Evolutionary conservation across 2,797 vertebrate species (phyloP).

Genomic region (Anabas testudineus): DNA sequence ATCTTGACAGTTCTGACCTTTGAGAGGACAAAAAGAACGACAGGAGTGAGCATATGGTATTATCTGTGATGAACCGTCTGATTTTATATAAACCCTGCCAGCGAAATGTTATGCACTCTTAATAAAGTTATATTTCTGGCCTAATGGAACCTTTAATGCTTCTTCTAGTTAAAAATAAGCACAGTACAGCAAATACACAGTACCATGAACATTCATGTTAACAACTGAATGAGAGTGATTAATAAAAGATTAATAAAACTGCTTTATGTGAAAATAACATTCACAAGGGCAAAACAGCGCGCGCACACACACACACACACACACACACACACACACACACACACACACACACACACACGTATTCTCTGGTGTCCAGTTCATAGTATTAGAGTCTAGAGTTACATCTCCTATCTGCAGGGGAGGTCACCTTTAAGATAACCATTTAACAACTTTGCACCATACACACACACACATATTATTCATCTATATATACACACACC

Average conservation of each 20-base stretch:
- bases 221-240: too few relatives aligned
- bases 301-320: conserved; percentile 17
- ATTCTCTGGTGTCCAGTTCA: conserved; percentile 34
- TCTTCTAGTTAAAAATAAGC: too few relatives aligned
- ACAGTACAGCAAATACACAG: too few relatives aligned
- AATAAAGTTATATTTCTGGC: too few relatives aligned
- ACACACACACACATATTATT: conserved; percentile 12
- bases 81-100: not conserved
- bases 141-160: not conserved
- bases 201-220: too few relatives aligned
- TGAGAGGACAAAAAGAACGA: conserved; percentile 4
- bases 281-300: not conserved
- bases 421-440: conserved; percentile 63
- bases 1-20: not conserved
- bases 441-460: conserved; percentile 42
- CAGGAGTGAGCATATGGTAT: not conserved
- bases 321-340: conserved; percentile 4
- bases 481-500: conserved; percentile 20
- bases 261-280: too few relatives aligned
- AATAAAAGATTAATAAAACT: too few relatives aligned
- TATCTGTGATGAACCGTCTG: not conserved
- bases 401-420: conserved; percentile 44
- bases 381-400: conserved; percentile 28
- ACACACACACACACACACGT: conserved; percentile 2
- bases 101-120: not conserved